Evolutionary conservation across 1,140 invertebrate species (phyloP).

Genomic region (Dreissena rostriformis): DNA sequence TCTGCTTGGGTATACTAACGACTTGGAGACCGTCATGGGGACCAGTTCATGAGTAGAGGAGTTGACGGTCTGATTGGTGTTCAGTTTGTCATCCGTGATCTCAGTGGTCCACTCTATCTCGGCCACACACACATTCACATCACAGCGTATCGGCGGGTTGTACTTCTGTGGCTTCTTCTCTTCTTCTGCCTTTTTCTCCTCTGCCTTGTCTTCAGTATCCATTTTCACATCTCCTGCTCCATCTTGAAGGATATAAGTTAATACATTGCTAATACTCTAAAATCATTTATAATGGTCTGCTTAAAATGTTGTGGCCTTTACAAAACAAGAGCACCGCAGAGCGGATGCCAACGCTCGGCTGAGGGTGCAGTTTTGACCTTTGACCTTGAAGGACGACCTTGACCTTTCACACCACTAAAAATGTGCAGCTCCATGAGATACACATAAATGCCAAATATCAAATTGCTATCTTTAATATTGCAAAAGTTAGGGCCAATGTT

Average conservation of each 20-base stretch:
- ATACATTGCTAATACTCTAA: too few relatives aligned
- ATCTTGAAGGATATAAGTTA: neutral
- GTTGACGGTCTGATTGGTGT: neutral
- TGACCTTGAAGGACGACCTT: too few relatives aligned
- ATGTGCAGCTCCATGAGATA: too few relatives aligned
- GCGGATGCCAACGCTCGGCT: too few relatives aligned
- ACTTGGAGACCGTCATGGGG: constrained; percentile 41
- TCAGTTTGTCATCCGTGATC: constrained; percentile 25
- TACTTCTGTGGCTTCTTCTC: constrained; percentile 39
- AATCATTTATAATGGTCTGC: too few relatives aligned
- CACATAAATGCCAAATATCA: too few relatives aligned
- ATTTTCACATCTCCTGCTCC: constrained; percentile 2
- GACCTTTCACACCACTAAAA: too few relatives aligned
- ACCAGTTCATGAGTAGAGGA: constrained; percentile 2
- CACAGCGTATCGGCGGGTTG: constrained; percentile 18
- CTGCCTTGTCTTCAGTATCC: constrained; percentile 24
- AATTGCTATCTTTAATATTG: too few relatives aligned
- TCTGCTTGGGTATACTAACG: constrained; percentile 24
- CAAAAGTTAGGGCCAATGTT: too few relatives aligned
- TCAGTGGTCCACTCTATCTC: constrained; percentile 49
- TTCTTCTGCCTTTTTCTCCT: neutral
- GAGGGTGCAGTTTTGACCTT: too few relatives aligned
- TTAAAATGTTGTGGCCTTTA: too few relatives aligned
- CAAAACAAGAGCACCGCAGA: too few relatives aligned
- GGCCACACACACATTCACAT: constrained; percentile 46